Base-by-base conservation (phyloP, 1,140 invertebrate genomes). In the Brachionus asplanchnoidis region DNA sequence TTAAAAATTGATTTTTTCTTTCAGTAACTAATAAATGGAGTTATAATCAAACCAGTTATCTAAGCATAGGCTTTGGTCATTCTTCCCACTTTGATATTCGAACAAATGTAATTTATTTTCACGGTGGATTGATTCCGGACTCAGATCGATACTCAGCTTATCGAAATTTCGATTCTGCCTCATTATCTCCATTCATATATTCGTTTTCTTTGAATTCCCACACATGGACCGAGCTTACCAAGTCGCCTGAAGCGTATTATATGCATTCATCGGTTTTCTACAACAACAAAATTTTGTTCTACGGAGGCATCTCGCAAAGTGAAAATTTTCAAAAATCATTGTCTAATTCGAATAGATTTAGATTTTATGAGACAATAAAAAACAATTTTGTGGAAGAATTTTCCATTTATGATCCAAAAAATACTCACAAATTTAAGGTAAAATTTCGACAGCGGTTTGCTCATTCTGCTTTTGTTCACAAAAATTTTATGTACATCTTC, bases 31-130 rank as follows among this genome's bases (percentile, higher is more conserved):
- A 77, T 28, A 50, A n/a, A 11, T 77, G 73, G 73, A 77, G 20
- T 46, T 77, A 50, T 5, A 46, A 77, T 77, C 40, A 46, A 77
- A 77, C 73, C 1, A 50, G 40, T 65, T 44, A 65, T 36, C n/a
- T 82, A 23, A 82, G 60, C 79, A 82, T 82, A n/a, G 79, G 79
- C 11, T 65, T 17, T 56, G 79, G 79, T 12, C 79, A 82, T 60
- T 4, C 79, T 11, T 65, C 53, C 12, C 23, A 65, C 12, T 68
- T 44, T 26, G 79, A 60, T 40, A 77, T 26, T 12, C n/a, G 73
- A 50, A 68, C 32, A 40, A 60, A 82, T 82, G 20, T 65, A 44
- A 17, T 82, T 28, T 82, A 82, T 68, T 60, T 82, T 66, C 26
- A 82, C 12, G 79, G 79, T 28, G 79, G 79, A 3, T 44, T 82